A percentile compares a stretch with the other conserved stretches of the same genome.
Conservation (phyloP, 2,888 invertebrate species). For the Dasysyrphus albostriatus region DNA sequence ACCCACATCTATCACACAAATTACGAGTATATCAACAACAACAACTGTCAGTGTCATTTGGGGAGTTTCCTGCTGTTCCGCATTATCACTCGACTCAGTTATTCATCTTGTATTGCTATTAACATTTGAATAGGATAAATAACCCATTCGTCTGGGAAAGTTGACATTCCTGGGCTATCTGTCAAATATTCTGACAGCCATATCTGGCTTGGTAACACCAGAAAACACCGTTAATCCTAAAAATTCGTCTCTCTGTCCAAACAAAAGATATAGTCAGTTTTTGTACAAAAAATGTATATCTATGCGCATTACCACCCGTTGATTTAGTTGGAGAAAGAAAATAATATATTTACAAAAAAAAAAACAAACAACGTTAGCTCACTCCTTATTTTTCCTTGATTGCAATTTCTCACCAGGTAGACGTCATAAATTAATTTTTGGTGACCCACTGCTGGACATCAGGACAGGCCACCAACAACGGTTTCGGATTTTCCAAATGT, state of each 20-base stretch:
- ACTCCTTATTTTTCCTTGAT: slow-evolving; percentile 43
- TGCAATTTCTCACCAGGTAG: slow-evolving; percentile 66
- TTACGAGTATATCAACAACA: neutral
- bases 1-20: slow-evolving; percentile 43
- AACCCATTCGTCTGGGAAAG: slow-evolving; percentile 48
- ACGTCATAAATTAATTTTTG: slow-evolving; percentile 52
- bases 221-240: slow-evolving; percentile 50
- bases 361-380: slow-evolving; percentile 8
- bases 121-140: slow-evolving; percentile 55
- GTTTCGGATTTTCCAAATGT: slow-evolving; percentile 49
- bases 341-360: no score
- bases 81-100: slow-evolving; percentile 48
- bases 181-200: slow-evolving; percentile 52
- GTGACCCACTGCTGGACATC: slow-evolving; percentile 57
- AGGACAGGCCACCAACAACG: slow-evolving; percentile 38
- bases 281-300: neutral
- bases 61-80: slow-evolving; percentile 47
- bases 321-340: slow-evolving; percentile 36
- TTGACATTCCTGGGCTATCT: slow-evolving; percentile 58
- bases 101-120: slow-evolving; percentile 36
- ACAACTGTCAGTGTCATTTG: slow-evolving; percentile 52
- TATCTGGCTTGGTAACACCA: slow-evolving; percentile 25
- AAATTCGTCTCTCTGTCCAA: slow-evolving; percentile 54
- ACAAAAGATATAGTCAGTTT: slow-evolving; percentile 54
- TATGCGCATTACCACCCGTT: slow-evolving; percentile 41